A percentile compares a stretch with the other conserved stretches of the same genome.
phyloP scores from a whole-genome alignment of 2,888 invertebrate species.

The Gisinianus flammeolus region DNA sequence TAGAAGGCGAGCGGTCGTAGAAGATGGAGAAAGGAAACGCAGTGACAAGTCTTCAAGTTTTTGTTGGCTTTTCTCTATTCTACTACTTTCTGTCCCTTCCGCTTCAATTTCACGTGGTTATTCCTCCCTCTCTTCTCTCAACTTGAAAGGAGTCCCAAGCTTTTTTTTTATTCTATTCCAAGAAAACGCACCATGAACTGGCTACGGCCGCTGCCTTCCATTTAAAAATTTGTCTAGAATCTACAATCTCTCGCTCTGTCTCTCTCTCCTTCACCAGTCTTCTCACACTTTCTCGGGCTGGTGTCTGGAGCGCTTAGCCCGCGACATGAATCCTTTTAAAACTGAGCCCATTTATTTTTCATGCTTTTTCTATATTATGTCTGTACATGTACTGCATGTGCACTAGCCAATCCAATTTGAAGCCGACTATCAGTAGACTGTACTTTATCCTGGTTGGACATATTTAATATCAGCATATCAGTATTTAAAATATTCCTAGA shows the following conservation, averaged over 20 bases:
- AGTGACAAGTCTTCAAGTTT: constrained; percentile 18
- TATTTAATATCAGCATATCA: too few species aligned
- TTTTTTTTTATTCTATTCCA: neutral
- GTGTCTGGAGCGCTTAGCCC: neutral
- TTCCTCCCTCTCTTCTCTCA: too few species aligned
- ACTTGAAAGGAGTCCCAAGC: too few species aligned
- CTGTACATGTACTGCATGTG: neutral
- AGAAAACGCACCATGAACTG: neutral
- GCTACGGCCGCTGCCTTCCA: neutral
- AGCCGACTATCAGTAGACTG: neutral
- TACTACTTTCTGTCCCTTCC: neutral
- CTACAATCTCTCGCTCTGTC: neutral
- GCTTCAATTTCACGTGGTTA: constrained; percentile 7
- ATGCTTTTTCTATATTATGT: neutral
- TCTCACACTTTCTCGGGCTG: neutral
- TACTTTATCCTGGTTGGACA: neutral
- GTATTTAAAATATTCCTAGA: too few species aligned
- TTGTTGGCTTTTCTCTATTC: neutral
- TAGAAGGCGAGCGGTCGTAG: neutral
- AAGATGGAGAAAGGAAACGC: constrained; percentile 2
- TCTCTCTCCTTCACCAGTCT: neutral
- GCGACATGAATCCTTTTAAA: constrained; percentile 1
- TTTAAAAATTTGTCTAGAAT: neutral
- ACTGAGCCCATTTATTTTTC: constrained; percentile 2
- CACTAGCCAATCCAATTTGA: neutral